Conservation (phyloP, 1,140 invertebrate species). For the Eurosta solidaginis region DNA sequence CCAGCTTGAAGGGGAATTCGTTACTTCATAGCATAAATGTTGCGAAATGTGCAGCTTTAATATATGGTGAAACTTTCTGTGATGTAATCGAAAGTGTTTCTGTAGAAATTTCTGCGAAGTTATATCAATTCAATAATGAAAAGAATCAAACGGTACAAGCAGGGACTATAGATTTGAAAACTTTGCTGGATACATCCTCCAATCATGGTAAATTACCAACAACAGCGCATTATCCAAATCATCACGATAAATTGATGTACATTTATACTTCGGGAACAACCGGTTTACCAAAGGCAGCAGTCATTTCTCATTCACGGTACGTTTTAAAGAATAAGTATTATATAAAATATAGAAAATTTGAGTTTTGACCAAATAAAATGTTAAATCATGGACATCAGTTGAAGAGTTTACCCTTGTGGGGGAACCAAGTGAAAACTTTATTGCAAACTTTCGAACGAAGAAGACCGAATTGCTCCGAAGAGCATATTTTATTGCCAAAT, state of each 20-base stretch:
- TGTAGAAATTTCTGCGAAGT: constrained; percentile 63
- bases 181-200: constrained; percentile 42
- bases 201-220: constrained; percentile 47
- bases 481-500: no score
- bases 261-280: constrained; percentile 92
- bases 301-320: constrained; percentile 74
- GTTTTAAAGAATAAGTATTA: neutral
- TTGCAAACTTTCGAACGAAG: no score
- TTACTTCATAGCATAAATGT: constrained; percentile 85
- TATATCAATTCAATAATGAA: constrained; percentile 66
- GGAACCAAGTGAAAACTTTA: no score
- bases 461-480: no score
- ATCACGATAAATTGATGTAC: constrained; percentile 72
- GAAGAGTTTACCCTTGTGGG: no score
- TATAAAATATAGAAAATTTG: no score
- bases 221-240: constrained; percentile 42
- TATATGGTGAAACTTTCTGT: constrained; percentile 70
- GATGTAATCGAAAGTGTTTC: constrained; percentile 48
- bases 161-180: constrained; percentile 46
- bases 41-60: constrained; percentile 79
- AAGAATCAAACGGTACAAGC: constrained; percentile 39
- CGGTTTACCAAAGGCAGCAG: constrained; percentile 88
- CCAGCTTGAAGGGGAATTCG: constrained; percentile 80
- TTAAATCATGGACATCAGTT: no score
- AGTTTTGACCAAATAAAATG: no score